phyloP scores from a whole-genome alignment of 2,113 vertebrate species.

The Ammodramus savannarum region DNA sequence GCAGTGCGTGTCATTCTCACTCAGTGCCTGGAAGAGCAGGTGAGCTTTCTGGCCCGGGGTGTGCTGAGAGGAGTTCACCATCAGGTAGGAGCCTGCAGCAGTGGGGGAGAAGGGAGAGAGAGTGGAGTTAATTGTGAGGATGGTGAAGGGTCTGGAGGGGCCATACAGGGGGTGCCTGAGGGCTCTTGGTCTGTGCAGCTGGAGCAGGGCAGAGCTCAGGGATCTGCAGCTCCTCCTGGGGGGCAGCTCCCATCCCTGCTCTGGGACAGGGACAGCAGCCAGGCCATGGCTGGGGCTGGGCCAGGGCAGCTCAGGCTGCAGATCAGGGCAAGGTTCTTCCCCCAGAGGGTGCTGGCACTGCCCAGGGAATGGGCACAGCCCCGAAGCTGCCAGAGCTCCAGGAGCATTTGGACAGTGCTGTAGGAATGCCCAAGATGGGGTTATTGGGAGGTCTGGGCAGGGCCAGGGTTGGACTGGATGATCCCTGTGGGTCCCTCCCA shows the following conservation, averaged over 20 bases:
- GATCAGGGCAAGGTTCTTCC: not conserved
- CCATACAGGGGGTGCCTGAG: not conserved
- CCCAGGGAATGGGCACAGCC: not conserved
- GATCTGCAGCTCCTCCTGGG: not conserved
- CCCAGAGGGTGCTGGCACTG: not conserved
- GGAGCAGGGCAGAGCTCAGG: not conserved
- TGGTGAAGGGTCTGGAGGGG: not conserved
- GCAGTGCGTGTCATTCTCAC: conserved; percentile 97
- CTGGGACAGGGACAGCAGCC: not conserved
- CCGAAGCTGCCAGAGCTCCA: not conserved
- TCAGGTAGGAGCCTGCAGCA: conserved; percentile 87
- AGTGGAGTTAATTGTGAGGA: fast-evolving
- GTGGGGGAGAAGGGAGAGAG: not conserved
- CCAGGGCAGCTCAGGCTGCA: not conserved
- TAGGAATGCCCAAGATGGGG: fast-evolving
- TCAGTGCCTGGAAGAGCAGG: conserved; percentile 88
- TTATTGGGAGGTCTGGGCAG: not conserved
- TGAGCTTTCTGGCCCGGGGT: conserved; percentile 86
- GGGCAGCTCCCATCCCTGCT: not conserved
- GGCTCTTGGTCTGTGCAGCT: not conserved
- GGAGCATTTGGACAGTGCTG: not conserved
- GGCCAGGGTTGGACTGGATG: fast-evolving
- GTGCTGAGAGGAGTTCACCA: conserved; percentile 96
- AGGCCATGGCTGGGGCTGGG: not conserved
- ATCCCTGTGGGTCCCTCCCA: not conserved